Evolutionary conservation across 1,140 invertebrate species (phyloP).

Genomic region (Drosophila parvula): DNA sequence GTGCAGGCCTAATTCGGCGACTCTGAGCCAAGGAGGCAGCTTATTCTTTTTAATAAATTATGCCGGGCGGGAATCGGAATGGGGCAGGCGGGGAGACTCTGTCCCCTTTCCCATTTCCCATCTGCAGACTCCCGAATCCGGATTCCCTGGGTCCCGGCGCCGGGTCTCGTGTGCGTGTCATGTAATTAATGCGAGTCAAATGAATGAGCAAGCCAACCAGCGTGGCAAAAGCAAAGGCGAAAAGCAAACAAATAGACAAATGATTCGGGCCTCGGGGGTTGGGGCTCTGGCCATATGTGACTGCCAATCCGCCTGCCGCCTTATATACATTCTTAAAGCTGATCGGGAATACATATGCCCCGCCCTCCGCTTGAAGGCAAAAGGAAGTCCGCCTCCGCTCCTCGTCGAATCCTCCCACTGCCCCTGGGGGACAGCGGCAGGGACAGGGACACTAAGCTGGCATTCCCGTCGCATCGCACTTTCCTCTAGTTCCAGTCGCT

Average conservation of each 20-base stretch:
- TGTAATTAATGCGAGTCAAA: constrained; percentile 80
- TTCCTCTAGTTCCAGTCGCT: constrained; percentile 4
- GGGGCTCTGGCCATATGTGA: constrained; percentile 54
- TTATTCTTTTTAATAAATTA: constrained; percentile 74
- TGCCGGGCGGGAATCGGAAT: constrained; percentile 11
- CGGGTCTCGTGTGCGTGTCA: constrained; percentile 63
- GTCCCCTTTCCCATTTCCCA: neutral
- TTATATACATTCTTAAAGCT: constrained; percentile 47
- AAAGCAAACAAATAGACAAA: constrained; percentile 67
- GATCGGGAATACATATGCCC: constrained; percentile 44
- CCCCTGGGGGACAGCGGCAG: neutral
- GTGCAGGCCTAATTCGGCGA: constrained; percentile 20
- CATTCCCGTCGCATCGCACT: constrained; percentile 7
- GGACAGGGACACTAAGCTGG: constrained; percentile 38
- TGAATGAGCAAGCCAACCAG: constrained; percentile 62
- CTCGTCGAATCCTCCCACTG: neutral
- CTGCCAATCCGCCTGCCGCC: constrained; percentile 15
- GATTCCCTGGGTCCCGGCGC: neutral
- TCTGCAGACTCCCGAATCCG: neutral
- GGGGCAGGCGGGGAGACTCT: neutral
- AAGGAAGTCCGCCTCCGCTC: constrained; percentile 8
- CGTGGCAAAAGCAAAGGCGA: constrained; percentile 13
- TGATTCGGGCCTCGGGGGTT: constrained; percentile 25
- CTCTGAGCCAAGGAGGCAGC: neutral
- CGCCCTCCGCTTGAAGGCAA: neutral